Conservation (phyloP, 2,888 invertebrate species). For the Temnothorax unifasciatus region DNA sequence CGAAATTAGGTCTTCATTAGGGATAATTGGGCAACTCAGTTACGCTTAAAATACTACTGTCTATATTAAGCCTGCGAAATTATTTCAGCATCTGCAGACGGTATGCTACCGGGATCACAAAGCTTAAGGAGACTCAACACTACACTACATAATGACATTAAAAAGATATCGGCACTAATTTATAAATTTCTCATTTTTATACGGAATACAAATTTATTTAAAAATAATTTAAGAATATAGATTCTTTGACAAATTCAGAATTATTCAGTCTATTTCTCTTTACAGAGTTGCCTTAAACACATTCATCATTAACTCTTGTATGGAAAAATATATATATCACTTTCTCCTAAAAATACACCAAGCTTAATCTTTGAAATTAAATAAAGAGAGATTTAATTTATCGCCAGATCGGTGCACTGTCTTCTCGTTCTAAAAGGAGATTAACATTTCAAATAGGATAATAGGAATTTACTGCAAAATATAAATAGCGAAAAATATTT, state of each 20-base stretch:
- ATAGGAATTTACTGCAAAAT: not conserved
- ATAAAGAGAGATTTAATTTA: not conserved
- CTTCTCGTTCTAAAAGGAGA: not conserved
- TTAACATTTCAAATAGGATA: constrained; percentile 2
- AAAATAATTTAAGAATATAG: not conserved
- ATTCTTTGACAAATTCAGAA: not conserved
- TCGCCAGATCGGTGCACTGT: not conserved
- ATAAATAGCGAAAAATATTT: constrained; percentile 8
- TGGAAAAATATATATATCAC: not conserved
- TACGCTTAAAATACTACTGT: not conserved
- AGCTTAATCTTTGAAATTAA: not conserved
- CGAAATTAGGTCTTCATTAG: not conserved
- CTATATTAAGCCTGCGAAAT: constrained; percentile 21
- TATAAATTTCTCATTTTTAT: not conserved
- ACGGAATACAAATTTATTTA: not conserved
- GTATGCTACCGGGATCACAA: not conserved
- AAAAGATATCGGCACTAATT: not conserved
- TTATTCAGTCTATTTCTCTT: not conserved
- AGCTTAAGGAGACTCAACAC: not conserved
- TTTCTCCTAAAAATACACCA: not conserved
- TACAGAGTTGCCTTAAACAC: not conserved
- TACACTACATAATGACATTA: not conserved
- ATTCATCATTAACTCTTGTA: not conserved
- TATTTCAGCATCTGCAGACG: not conserved
- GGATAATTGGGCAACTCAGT: not conserved